phyloP scores from a whole-genome alignment of 2,113 vertebrate genomes.

The Gymnocephalus cernua region DNA sequence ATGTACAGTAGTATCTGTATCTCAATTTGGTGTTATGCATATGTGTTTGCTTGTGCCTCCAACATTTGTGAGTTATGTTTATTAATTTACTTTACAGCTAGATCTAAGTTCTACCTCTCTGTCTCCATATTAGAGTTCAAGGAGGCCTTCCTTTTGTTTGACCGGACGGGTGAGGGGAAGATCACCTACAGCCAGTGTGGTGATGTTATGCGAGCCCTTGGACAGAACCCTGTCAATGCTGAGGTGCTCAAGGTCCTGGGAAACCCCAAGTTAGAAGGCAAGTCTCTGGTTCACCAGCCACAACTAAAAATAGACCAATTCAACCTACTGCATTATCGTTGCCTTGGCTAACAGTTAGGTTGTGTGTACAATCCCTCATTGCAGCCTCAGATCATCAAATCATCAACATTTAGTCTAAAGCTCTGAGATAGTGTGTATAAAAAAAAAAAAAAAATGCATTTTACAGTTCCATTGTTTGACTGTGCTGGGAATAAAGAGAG shows the following conservation, averaged over 20 bases:
- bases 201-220: constrained; percentile 92
- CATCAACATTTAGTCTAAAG: not conserved
- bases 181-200: constrained; percentile 93
- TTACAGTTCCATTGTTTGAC: not conserved
- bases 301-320: not conserved
- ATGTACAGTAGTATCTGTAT: not conserved
- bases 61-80: not conserved
- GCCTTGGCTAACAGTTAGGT: not conserved
- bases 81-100: not conserved
- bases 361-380: not conserved
- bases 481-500: not conserved
- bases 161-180: constrained; percentile 91
- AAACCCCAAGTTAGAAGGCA: constrained; percentile 92
- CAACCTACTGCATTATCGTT: no score
- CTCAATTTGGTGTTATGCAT: not conserved
- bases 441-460: not conserved
- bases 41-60: not conserved
- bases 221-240: constrained; percentile 94
- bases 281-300: not conserved
- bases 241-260: constrained; percentile 94
- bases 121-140: constrained; percentile 87
- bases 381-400: no score
- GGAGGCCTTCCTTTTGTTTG: constrained; percentile 93
- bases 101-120: not conserved
- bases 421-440: not conserved